These are phyloP conservation scores for Acyrthosiphon pisum DNA, from an alignment of 1,140 invertebrate species.

Conservation along the genomic window DNA sequence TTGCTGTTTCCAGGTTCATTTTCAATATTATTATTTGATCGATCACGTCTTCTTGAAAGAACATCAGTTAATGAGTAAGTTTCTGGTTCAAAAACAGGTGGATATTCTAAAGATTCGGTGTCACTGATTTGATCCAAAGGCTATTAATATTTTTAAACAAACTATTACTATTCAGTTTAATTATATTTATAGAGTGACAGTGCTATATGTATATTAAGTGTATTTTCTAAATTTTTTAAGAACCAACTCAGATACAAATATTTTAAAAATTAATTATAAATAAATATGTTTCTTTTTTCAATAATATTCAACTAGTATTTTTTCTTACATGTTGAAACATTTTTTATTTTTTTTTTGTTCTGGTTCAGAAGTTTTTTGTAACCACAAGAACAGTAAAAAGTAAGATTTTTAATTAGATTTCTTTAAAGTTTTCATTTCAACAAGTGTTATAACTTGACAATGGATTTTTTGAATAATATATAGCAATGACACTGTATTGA, in stretches of 20 bases:
- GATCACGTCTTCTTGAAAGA: slow-evolving; percentile 46
- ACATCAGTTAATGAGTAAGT: slow-evolving; percentile 72
- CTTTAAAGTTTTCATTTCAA: too few species aligned
- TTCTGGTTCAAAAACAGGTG: slow-evolving; percentile 81
- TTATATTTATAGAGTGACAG: background rate
- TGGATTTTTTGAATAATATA: too few species aligned
- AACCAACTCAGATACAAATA: too few species aligned
- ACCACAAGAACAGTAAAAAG: too few species aligned
- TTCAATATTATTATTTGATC: slow-evolving; percentile 52
- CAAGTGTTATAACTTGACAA: background rate
- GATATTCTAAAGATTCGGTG: slow-evolving; percentile 71
- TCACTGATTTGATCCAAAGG: slow-evolving; percentile 46
- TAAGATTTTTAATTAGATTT: too few species aligned
- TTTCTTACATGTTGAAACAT: too few species aligned
- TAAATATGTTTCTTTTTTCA: too few species aligned
- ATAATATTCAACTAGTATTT: too few species aligned
- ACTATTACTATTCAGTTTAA: background rate
- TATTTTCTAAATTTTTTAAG: background rate
- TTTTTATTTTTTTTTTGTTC: too few species aligned
- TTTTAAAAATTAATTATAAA: too few species aligned
- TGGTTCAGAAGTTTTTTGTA: background rate
- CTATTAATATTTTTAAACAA: background rate
- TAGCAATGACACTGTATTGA: background rate
- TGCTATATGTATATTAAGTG: background rate
- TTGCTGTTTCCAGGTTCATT: slow-evolving; percentile 31